A percentile compares a stretch with the other conserved stretches of the same genome.
Evolutionary conservation across 2,888 invertebrate species (phyloP).

Genomic region (Tanytarsus gracilentus): DNA sequence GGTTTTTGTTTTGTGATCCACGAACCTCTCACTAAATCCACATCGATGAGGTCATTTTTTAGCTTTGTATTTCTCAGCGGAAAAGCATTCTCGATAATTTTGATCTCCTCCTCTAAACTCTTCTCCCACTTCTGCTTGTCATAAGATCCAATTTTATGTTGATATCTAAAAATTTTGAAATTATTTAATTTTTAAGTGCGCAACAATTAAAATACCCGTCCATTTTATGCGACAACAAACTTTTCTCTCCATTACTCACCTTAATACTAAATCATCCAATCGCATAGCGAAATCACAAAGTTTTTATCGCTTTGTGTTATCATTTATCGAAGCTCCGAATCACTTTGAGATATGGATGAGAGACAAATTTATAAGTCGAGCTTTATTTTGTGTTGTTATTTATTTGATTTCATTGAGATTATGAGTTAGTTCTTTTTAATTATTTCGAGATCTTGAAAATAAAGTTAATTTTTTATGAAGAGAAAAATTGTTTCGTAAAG

Average conservation of each 20-base stretch:
- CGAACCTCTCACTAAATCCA: constrained; percentile 92
- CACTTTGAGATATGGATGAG: no score
- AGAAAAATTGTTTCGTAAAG: no score
- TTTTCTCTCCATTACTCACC: constrained; percentile 34
- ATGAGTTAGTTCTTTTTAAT: no score
- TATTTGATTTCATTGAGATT: no score
- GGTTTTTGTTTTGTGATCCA: constrained; percentile 94
- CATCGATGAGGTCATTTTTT: constrained; percentile 89
- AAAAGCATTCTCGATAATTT: constrained; percentile 75
- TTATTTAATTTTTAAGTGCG: neutral
- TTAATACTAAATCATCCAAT: constrained; percentile 44
- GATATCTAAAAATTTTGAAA: constrained; percentile 78
- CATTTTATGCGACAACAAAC: neutral
- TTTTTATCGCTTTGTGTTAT: constrained; percentile 11
- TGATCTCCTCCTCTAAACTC: constrained; percentile 86
- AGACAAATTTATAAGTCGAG: no score
- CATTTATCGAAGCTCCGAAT: no score
- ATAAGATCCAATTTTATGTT: constrained; percentile 92
- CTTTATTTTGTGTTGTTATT: no score
- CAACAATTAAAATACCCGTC: neutral
- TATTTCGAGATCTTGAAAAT: no score
- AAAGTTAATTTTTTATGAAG: no score
- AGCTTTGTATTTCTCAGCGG: constrained; percentile 69
- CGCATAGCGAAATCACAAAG: constrained; percentile 35
- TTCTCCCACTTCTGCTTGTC: constrained; percentile 98